These are phyloP conservation scores for Serripes groenlandicus DNA, from an alignment of 2,888 invertebrate genomes.

Conservation along the genomic window DNA sequence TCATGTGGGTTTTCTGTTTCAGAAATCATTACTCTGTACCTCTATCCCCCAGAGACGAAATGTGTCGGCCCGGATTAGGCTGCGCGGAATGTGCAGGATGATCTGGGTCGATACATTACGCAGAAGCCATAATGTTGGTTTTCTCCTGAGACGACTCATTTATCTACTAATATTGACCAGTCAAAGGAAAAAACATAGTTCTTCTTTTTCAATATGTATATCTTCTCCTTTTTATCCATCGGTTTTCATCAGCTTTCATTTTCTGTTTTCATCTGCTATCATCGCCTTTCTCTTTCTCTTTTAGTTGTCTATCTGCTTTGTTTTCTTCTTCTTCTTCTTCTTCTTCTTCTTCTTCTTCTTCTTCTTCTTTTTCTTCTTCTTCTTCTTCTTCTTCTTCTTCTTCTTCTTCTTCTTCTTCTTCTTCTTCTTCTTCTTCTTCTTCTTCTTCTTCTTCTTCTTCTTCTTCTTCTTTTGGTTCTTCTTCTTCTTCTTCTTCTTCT, in stretches of 20 bases:
- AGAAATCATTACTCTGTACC: no score
- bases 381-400: constrained; percentile 17
- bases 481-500: background rate
- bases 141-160: no score
- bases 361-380: constrained; percentile 22
- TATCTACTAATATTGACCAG: no score
- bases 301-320: background rate
- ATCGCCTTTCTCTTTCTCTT: background rate
- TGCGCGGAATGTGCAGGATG: no score
- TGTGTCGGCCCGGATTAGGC: no score
- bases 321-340: constrained; percentile 12
- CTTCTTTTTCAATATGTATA: no score
- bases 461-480: background rate
- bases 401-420: constrained; percentile 19
- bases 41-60: no score
- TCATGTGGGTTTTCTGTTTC: no score
- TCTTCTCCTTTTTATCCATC: background rate
- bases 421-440: constrained; percentile 12
- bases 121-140: no score
- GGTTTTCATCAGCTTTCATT: background rate
- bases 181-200: no score
- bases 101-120: no score
- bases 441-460: no score
- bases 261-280: background rate
- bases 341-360: constrained; percentile 4